Conservation (phyloP, 2,113 vertebrate genomes). For the Ahaetulla prasina region DNA sequence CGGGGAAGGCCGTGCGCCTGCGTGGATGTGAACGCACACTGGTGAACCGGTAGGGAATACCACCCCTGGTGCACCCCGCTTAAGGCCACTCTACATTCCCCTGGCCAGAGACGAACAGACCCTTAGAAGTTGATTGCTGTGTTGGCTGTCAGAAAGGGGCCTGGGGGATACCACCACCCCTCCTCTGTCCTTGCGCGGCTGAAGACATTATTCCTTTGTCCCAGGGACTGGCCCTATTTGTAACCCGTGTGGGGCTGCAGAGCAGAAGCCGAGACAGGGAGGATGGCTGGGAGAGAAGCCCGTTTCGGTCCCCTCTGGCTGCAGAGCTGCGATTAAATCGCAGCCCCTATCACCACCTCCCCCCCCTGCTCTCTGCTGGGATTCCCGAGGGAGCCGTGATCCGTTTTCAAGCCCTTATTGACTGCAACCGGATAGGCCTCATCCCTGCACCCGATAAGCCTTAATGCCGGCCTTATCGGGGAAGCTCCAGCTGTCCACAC, state of each 20-base stretch:
- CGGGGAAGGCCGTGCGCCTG: too few relatives aligned
- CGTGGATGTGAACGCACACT: too few relatives aligned
- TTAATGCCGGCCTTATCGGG: slow-evolving; percentile 23
- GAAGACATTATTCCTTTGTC: background rate
- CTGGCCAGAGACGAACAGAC: background rate
- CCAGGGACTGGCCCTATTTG: background rate
- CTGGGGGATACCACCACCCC: background rate
- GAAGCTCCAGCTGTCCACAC: slow-evolving; percentile 35
- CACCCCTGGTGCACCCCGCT: background rate
- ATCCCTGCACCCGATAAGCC: slow-evolving; percentile 27
- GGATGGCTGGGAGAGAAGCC: background rate
- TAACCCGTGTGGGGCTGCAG: background rate
- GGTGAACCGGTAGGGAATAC: too few relatives aligned
- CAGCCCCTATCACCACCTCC: background rate
- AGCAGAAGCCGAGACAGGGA: background rate
- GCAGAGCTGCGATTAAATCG: background rate
- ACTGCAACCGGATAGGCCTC: slow-evolving; percentile 50
- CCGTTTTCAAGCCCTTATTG: slow-evolving; percentile 41
- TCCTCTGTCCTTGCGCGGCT: too few relatives aligned
- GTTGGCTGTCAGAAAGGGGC: background rate
- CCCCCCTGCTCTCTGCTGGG: background rate
- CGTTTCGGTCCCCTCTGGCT: background rate
- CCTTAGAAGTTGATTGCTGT: background rate
- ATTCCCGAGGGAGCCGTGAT: background rate
- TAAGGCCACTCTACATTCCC: background rate